Evolutionary conservation across 1,140 invertebrate species (phyloP).

Genomic region (Radopholus similis): DNA sequence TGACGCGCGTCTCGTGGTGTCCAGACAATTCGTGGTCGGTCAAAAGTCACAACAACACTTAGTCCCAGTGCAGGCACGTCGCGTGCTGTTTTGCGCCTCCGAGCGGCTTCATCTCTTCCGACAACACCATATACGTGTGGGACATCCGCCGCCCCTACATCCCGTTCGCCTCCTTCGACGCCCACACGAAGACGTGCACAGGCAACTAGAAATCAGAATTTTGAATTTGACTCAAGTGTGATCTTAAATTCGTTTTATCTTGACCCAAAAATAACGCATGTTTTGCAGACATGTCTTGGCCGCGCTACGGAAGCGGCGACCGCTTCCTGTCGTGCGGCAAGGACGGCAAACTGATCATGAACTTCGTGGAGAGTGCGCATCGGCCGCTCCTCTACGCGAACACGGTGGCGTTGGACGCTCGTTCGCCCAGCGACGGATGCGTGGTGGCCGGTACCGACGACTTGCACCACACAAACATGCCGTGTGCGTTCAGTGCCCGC

Average conservation of each 20-base stretch:
- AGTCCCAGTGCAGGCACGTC: slow-evolving; percentile 14
- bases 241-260: not conserved
- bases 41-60: not conserved
- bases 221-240: not conserved
- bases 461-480: not conserved
- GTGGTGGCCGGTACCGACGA: slow-evolving; percentile 20
- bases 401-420: slow-evolving; percentile 15
- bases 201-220: slow-evolving; percentile 14
- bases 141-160: slow-evolving; percentile 38
- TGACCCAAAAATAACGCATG: too few species aligned
- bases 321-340: slow-evolving; percentile 42
- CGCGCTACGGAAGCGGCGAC: slow-evolving; percentile 21
- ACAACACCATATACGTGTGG: slow-evolving; percentile 37
- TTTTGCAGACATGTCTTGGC: slow-evolving; percentile 27
- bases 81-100: slow-evolving; percentile 17
- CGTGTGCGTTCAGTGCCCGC: slow-evolving; percentile 15
- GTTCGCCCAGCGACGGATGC: slow-evolving; percentile 21
- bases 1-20: slow-evolving; percentile 40
- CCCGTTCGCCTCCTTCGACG: slow-evolving; percentile 26
- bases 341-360: slow-evolving; percentile 28
- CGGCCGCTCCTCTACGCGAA: slow-evolving; percentile 32
- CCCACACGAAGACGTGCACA: slow-evolving; percentile 20
- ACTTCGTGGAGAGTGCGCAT: slow-evolving; percentile 20
- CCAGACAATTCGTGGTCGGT: slow-evolving; percentile 28
- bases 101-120: slow-evolving; percentile 13